Percentiles rank a stretch among this genome's conserved stretches.
These are phyloP conservation scores for Mythimna lalbum DNA, from an alignment of 2,888 invertebrate species.

Conservation along the genomic window DNA sequence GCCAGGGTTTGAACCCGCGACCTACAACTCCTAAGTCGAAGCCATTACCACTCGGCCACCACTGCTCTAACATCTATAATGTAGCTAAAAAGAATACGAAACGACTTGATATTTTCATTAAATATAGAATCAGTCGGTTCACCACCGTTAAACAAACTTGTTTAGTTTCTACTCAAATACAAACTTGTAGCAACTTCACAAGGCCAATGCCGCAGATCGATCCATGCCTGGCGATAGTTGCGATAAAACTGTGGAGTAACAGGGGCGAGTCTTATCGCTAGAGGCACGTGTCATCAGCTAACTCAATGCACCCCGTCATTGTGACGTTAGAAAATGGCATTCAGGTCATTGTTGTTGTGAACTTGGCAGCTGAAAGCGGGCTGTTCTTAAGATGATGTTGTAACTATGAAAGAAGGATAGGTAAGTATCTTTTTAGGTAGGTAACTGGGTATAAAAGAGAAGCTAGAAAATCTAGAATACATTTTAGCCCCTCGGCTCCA, in stretches of 20 bases:
- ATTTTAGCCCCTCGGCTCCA: too few species aligned
- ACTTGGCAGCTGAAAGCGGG: conserved; percentile 22
- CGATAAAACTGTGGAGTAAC: conserved; percentile 57
- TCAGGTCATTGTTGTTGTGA: conserved; percentile 52
- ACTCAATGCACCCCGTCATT: conserved; percentile 48
- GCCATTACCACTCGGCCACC: too few species aligned
- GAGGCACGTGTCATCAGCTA: conserved; percentile 66
- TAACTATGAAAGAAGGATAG: too few species aligned
- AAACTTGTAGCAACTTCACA: conserved; percentile 52
- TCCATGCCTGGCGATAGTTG: conserved; percentile 47
- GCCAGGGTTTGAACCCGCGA: too few species aligned
- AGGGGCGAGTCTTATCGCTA: conserved; percentile 66
- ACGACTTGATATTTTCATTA: not conserved
- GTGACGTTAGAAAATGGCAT: conserved; percentile 49
- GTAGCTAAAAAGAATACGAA: not conserved
- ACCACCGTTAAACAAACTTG: not conserved
- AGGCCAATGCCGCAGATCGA: conserved; percentile 67
- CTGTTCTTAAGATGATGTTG: conserved; percentile 6
- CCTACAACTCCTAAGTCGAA: too few species aligned
- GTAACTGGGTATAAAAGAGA: too few species aligned
- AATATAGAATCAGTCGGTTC: not conserved
- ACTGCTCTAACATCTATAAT: too few species aligned
- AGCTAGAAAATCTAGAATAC: too few species aligned
- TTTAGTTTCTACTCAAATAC: conserved; percentile 20
- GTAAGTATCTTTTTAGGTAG: too few species aligned